Evolutionary conservation across 2,113 vertebrate species (phyloP).

Genomic region (Perca schrenkii): DNA sequence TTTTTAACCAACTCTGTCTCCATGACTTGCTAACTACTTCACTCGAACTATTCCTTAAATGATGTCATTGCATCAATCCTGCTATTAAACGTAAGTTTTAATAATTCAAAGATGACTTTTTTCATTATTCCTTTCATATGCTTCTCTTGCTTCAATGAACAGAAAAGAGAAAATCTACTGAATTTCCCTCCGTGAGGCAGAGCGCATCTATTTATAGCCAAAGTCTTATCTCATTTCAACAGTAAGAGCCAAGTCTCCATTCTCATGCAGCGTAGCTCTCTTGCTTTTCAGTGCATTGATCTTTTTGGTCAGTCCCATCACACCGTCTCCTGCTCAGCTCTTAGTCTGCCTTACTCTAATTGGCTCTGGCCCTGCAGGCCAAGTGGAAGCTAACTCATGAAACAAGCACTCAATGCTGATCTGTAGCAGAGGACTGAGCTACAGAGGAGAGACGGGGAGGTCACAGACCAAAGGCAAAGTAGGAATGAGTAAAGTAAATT

Average conservation of each 20-base stretch:
- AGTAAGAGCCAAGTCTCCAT: slow-evolving; percentile 24
- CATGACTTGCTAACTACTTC: neutral
- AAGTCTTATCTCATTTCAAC: slow-evolving; percentile 29
- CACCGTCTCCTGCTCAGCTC: slow-evolving; percentile 53
- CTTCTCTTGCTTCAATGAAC: slow-evolving; percentile 29
- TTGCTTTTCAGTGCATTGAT: slow-evolving; percentile 39
- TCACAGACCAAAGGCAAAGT: slow-evolving; percentile 19
- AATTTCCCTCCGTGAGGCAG: slow-evolving; percentile 27
- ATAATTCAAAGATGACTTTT: slow-evolving; percentile 11
- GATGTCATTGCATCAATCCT: neutral
- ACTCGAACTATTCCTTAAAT: slow-evolving; percentile 11
- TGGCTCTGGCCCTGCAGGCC: slow-evolving; percentile 66
- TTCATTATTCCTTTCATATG: slow-evolving; percentile 6
- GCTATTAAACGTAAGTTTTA: neutral
- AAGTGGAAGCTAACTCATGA: slow-evolving; percentile 54
- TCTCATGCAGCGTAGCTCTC: slow-evolving; percentile 33
- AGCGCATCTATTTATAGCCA: slow-evolving; percentile 22
- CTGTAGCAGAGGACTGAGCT: slow-evolving; percentile 23
- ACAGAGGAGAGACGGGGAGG: slow-evolving; percentile 13
- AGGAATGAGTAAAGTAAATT: neutral
- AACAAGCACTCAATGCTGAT: slow-evolving; percentile 46
- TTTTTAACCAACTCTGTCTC: neutral
- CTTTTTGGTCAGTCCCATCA: slow-evolving; percentile 66
- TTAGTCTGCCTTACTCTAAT: slow-evolving; percentile 72
- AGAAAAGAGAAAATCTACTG: slow-evolving; percentile 23